phyloP scores from a whole-genome alignment of 2,797 vertebrate species.

The Falco novaeseelandiae region DNA sequence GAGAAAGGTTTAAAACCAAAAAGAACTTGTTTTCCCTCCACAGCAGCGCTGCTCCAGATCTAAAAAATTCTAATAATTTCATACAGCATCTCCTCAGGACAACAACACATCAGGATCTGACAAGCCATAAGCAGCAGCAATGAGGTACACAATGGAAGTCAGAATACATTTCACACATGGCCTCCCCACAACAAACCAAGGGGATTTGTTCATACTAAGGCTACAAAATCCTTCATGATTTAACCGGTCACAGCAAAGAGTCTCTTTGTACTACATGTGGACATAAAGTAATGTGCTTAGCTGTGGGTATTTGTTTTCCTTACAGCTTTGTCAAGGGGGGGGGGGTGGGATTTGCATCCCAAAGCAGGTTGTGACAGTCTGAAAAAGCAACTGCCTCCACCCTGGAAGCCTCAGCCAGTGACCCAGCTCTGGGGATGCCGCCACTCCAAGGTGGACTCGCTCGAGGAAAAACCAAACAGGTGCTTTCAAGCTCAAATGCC shows the following conservation, averaged over 20 bases:
- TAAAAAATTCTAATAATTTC: not conserved
- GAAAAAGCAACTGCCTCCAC: not conserved
- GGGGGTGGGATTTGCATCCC: not conserved
- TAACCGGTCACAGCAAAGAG: not conserved
- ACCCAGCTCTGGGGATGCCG: not conserved
- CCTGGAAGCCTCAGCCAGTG: not conserved
- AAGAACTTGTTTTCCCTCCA: not conserved
- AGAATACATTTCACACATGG: conserved; percentile 61
- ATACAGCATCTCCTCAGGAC: not conserved
- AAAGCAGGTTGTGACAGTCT: not conserved
- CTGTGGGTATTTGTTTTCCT: not conserved
- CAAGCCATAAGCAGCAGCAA: not conserved
- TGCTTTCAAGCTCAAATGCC: not conserved
- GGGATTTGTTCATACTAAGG: not conserved
- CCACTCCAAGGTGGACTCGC: accelerated
- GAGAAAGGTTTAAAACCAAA: not conserved
- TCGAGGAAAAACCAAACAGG: not conserved
- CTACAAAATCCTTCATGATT: not conserved
- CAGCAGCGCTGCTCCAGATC: not conserved
- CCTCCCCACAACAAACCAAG: conserved; percentile 26
- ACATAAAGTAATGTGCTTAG: not conserved
- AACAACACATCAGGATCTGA: not conserved
- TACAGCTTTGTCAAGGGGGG: not conserved
- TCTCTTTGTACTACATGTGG: not conserved
- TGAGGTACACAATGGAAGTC: conserved; percentile 37